A percentile compares a stretch with the other conserved stretches of the same genome.
Conservation (phyloP, 2,888 invertebrate species). For the Cinara cedri region DNA sequence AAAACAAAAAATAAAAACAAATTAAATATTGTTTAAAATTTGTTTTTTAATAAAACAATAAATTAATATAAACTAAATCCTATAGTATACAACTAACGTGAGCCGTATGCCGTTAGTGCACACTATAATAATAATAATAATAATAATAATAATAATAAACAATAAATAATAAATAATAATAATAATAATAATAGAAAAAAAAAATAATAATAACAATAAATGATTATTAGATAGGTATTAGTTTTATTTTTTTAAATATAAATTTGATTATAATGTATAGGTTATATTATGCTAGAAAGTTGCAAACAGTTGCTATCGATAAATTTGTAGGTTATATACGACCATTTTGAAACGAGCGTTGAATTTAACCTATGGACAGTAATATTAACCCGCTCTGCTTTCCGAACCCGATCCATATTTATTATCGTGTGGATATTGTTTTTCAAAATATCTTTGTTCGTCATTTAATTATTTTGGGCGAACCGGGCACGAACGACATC, state of each 20-base stretch:
- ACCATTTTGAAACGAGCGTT: conserved; percentile 46
- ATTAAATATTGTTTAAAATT: neutral
- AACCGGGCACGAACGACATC: conserved; percentile 27
- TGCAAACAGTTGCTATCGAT: conserved; percentile 41
- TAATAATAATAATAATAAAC: conserved; percentile 16
- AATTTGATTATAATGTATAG: conserved; percentile 44
- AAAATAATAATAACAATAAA: conserved; percentile 43
- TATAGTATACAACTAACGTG: conserved; percentile 55
- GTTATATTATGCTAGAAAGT: conserved; percentile 38
- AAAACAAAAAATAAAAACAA: conserved; percentile 27
- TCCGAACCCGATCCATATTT: neutral
- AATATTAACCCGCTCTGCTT: conserved; percentile 38
- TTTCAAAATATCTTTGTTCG: neutral
- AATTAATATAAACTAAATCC: conserved; percentile 34
- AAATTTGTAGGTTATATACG: conserved; percentile 26
- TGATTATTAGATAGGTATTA: conserved; percentile 36
- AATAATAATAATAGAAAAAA: neutral
- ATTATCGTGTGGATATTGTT: too few species aligned
- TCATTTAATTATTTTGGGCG: too few species aligned
- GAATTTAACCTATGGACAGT: conserved; percentile 48
- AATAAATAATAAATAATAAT: conserved; percentile 12
- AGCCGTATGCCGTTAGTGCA: conserved; percentile 57
- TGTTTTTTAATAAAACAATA: conserved; percentile 20
- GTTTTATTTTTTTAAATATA: neutral
- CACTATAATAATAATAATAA: conserved; percentile 33